Evolutionary conservation across 2,113 vertebrate species (phyloP).

Genomic region (Asarcornis scutulata): DNA sequence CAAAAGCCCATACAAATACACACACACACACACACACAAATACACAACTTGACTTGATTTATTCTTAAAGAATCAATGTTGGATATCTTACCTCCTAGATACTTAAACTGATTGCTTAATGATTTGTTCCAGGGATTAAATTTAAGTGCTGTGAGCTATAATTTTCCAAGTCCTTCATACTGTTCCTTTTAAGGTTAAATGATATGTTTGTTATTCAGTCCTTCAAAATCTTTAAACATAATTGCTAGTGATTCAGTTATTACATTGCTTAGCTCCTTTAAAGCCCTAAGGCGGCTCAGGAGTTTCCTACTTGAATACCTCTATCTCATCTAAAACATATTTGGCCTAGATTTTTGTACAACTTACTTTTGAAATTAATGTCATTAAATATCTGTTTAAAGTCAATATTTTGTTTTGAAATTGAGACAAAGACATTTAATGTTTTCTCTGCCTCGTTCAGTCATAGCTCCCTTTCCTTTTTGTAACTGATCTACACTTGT

Average conservation of each 20-base stretch:
- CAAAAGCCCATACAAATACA: not conserved
- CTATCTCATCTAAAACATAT: not conserved
- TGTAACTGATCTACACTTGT: not conserved
- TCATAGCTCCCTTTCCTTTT: not conserved
- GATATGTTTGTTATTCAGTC: not conserved
- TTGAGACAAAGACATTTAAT: not conserved
- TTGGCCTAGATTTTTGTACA: not conserved
- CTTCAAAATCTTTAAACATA: slow-evolving; percentile 11
- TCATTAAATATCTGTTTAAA: not conserved
- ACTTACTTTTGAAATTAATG: not conserved
- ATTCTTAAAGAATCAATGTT: not conserved
- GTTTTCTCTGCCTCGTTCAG: not conserved
- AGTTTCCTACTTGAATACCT: not conserved
- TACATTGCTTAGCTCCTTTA: not conserved
- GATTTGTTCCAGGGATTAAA: slow-evolving; percentile 18
- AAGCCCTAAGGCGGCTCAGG: not conserved
- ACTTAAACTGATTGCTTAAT: slow-evolving; percentile 28
- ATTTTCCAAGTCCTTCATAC: slow-evolving; percentile 1
- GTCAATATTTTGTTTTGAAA: not conserved
- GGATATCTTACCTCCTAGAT: not conserved
- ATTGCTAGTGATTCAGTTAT: not conserved
- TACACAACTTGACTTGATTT: not conserved
- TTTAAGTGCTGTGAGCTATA: not conserved
- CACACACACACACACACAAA: not conserved
- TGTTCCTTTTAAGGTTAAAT: slow-evolving; percentile 12